These are phyloP conservation scores for Champsocephalus gunnari DNA, from an alignment of 2,797 vertebrate genomes.

Conservation along the genomic window DNA sequence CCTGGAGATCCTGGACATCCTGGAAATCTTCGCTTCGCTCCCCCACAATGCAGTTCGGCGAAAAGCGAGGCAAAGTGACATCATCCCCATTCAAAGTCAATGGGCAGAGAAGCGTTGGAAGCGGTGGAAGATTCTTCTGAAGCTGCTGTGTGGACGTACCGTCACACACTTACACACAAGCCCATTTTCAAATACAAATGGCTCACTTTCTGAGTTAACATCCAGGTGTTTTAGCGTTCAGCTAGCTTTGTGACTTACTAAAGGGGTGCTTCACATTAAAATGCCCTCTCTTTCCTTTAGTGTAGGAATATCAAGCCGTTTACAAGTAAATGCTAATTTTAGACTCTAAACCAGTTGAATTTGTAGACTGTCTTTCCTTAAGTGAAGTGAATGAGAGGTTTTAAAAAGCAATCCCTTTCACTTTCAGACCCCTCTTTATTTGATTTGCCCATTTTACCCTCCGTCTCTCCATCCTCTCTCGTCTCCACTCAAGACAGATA, in stretches of 20 bases:
- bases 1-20: no score
- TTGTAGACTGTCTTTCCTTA: conserved; percentile 13
- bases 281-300: conserved; percentile 19
- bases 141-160: no score
- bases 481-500: background rate
- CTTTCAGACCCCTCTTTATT: conserved; percentile 4
- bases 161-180: no score
- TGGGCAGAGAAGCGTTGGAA: no score
- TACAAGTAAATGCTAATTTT: conserved; percentile 19
- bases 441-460: conserved; percentile 30
- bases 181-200: no score
- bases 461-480: conserved; percentile 6
- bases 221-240: conserved; percentile 2
- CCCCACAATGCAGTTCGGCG: no score
- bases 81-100: no score
- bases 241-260: background rate
- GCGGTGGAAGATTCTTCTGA: no score
- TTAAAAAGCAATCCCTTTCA: background rate
- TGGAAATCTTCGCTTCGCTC: no score
- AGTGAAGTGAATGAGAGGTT: conserved; percentile 21
- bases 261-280: conserved; percentile 29
- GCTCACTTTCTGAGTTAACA: background rate
- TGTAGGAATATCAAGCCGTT: background rate
- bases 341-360: conserved; percentile 25
- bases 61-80: no score